Evolutionary conservation across 1,140 invertebrate species (phyloP).

Genomic region (Eumeta japonica): DNA sequence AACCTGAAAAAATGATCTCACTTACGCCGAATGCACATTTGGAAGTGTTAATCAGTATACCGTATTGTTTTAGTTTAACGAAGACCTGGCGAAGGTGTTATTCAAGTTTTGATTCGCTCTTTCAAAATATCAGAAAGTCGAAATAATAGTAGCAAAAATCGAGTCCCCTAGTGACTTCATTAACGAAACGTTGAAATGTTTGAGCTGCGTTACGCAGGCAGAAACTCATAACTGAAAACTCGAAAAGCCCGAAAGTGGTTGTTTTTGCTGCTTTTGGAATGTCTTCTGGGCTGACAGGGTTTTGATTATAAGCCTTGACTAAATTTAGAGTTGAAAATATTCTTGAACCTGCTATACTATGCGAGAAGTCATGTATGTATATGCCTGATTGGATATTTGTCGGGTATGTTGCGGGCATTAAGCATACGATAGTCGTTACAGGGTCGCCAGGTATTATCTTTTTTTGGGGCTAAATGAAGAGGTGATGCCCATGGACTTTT

Average conservation of each 20-base stretch:
- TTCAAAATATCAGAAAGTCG: slow-evolving; percentile 9
- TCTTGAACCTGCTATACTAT: slow-evolving; percentile 20
- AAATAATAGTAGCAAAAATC: slow-evolving; percentile 14
- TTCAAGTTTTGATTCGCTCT: slow-evolving; percentile 1
- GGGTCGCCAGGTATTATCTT: no score
- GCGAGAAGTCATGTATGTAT: slow-evolving; percentile 20
- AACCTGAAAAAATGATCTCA: slow-evolving; percentile 21
- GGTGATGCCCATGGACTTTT: slow-evolving; percentile 29
- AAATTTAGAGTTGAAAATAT: slow-evolving; percentile 38
- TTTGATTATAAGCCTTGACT: slow-evolving; percentile 18
- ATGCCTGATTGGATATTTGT: slow-evolving; percentile 33
- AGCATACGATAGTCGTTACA: slow-evolving; percentile 16
- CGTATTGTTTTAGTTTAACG: slow-evolving; percentile 17
- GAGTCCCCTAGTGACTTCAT: slow-evolving; percentile 29
- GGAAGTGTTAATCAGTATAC: slow-evolving; percentile 21
- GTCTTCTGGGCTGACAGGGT: slow-evolving; percentile 21
- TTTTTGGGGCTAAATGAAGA: slow-evolving; percentile 20
- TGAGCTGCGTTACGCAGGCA: slow-evolving; percentile 22
- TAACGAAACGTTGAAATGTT: slow-evolving; percentile 32
- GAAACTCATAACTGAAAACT: slow-evolving; percentile 26
- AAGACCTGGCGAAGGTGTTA: slow-evolving; percentile 7
- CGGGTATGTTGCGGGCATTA: slow-evolving; percentile 21
- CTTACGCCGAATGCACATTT: slow-evolving; percentile 14
- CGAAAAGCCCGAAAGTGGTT: slow-evolving; percentile 20
- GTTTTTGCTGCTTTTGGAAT: slow-evolving; percentile 25